Percentiles rank a stretch among this genome's conserved stretches.
Evolutionary conservation across 37 sponge, comb jelly and placozoan species (phyloP).

Genomic region (Hexactinellida sp.): DNA sequence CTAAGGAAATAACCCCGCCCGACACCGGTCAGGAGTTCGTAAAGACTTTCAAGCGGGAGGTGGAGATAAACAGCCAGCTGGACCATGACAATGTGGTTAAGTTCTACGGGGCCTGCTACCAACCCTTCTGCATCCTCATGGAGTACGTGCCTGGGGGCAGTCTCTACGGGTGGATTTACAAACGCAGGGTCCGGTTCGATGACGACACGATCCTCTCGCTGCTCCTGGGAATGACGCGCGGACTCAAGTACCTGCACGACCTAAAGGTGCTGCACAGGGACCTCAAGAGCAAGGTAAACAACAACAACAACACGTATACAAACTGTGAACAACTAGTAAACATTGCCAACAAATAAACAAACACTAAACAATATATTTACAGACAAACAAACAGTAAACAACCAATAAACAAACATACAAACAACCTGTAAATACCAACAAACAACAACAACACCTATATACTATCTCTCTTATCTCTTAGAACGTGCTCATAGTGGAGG

Average conservation of each 20-base stretch:
- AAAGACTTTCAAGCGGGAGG: not conserved
- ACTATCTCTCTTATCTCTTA: too few species aligned
- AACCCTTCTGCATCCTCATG: not conserved
- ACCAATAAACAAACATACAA: not conserved
- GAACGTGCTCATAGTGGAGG: not conserved
- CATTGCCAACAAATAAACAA: too few species aligned
- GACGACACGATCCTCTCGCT: not conserved
- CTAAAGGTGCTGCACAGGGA: not conserved
- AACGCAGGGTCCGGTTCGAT: not conserved
- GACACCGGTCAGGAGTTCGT: not conserved
- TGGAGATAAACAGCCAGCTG: constrained; percentile 7
- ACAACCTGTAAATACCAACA: not conserved
- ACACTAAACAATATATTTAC: too few species aligned
- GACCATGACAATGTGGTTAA: constrained; percentile 1
- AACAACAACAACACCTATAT: not conserved
- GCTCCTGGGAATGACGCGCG: not conserved
- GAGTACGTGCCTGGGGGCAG: not conserved
- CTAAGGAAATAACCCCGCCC: not conserved
- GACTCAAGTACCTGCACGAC: constrained; percentile 7
- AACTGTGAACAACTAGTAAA: too few species aligned
- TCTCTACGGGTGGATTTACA: not conserved
- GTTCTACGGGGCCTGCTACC: not conserved
- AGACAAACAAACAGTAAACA: too few species aligned
- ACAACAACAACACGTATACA: too few species aligned
- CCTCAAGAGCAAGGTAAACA: constrained; percentile 2